Evolutionary conservation across 2,113 vertebrate genomes (phyloP).

Genomic region (Toxostoma redivivum): DNA sequence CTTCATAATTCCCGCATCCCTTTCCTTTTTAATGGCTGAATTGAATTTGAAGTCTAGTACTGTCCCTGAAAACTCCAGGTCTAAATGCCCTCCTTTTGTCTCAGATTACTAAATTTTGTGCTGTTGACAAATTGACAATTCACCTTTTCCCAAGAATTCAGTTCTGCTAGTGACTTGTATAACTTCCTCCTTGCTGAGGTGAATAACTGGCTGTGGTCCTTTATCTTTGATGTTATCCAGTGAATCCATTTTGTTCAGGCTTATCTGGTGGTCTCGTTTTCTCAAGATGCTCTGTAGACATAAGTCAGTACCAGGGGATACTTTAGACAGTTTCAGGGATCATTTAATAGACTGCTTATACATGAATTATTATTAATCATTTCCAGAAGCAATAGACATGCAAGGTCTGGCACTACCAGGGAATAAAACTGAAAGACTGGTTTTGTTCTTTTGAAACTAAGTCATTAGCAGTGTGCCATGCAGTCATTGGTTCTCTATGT

Average conservation of each 20-base stretch:
- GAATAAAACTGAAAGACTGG: neutral
- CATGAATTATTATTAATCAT: neutral
- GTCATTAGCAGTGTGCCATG: neutral
- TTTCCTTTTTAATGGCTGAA: neutral
- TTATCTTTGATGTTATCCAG: neutral
- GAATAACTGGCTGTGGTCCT: neutral
- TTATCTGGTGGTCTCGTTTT: neutral
- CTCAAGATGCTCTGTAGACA: neutral
- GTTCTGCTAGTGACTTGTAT: neutral
- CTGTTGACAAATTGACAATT: neutral
- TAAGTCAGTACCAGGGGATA: neutral
- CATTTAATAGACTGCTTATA: neutral
- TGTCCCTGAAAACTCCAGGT: neutral
- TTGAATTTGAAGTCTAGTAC: neutral
- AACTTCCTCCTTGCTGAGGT: neutral
- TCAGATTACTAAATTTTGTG: neutral
- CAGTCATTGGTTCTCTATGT: neutral
- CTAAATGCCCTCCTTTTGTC: neutral
- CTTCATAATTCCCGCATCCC: rapidly evolving
- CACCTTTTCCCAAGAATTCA: neutral
- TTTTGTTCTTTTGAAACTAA: neutral
- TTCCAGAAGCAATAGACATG: neutral
- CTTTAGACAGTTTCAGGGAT: neutral
- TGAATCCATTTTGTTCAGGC: neutral
- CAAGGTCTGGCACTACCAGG: neutral